Evolutionary conservation across 2,888 invertebrate genomes (phyloP).

Genomic region (Amblyjoppa proteus): DNA sequence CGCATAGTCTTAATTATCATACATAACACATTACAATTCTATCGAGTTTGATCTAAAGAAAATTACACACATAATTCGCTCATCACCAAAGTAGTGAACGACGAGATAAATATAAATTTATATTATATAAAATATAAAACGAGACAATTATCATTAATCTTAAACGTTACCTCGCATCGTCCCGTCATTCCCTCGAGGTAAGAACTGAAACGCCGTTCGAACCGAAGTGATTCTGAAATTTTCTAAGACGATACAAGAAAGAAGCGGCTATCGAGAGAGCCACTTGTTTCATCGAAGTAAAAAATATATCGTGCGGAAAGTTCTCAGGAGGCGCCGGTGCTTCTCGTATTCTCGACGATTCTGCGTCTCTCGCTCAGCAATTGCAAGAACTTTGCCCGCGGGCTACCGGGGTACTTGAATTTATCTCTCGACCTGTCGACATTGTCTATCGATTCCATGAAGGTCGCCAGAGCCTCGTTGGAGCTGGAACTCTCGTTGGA

Average conservation of each 20-base stretch:
- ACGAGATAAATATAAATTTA: background rate
- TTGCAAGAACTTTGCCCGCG: slow-evolving; percentile 79
- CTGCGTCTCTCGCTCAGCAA: slow-evolving; percentile 77
- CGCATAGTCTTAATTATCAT: slow-evolving; percentile 3
- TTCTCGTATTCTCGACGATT: slow-evolving; percentile 78
- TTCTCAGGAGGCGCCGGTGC: slow-evolving; percentile 66
- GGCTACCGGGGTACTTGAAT: slow-evolving; percentile 77
- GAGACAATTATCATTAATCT: background rate
- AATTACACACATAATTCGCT: slow-evolving; percentile 54
- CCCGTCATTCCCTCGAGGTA: slow-evolving; percentile 2
- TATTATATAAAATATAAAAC: background rate
- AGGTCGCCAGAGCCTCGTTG: slow-evolving; percentile 68
- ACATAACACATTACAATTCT: slow-evolving; percentile 6
- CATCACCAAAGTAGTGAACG: background rate
- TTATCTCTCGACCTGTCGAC: slow-evolving; percentile 71
- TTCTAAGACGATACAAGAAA: slow-evolving; percentile 23
- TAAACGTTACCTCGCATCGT: slow-evolving; percentile 9
- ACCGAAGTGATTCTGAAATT: background rate
- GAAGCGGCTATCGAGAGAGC: slow-evolving; percentile 27
- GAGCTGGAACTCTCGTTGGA: slow-evolving; percentile 71
- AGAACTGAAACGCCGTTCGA: background rate
- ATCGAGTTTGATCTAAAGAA: slow-evolving; percentile 42
- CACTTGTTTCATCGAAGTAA: slow-evolving; percentile 39
- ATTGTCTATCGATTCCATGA: slow-evolving; percentile 70
- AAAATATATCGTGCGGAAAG: slow-evolving; percentile 34